phyloP scores from a whole-genome alignment of 2,113 vertebrate genomes.

The Erythrolamprus reginae region DNA sequence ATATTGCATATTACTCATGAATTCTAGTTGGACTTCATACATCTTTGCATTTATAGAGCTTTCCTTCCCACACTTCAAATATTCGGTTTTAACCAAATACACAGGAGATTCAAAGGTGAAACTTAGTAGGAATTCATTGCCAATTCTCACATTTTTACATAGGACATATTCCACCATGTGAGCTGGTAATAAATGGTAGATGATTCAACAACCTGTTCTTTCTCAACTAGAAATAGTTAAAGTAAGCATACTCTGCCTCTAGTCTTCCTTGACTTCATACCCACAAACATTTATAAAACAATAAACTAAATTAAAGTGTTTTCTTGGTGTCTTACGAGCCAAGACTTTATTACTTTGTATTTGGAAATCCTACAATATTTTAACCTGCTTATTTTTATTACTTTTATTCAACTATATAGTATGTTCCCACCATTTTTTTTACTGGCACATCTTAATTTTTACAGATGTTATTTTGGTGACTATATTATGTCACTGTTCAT shows the following conservation, averaged over 20 bases:
- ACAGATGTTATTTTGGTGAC: not conserved
- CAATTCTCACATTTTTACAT: not conserved
- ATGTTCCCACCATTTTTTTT: not conserved
- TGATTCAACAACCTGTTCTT: not conserved
- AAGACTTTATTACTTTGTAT: not conserved
- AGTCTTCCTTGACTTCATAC: not conserved
- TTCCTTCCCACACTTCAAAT: not conserved
- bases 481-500: not conserved
- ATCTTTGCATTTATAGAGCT: not conserved
- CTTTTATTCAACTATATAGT: not conserved
- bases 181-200: not conserved
- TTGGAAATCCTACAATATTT: not conserved
- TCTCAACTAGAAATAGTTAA: not conserved
- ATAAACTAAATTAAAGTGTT: not conserved
- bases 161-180: not conserved
- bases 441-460: not conserved
- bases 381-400: not conserved
- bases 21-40: not conserved
- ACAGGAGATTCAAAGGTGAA: not conserved
- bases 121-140: not conserved
- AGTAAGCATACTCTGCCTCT: not conserved
- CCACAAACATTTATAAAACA: not conserved
- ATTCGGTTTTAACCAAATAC: not conserved
- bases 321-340: not conserved
- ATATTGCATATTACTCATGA: not conserved